Conservation (phyloP, 1,140 invertebrate species). For the Coelopa frigida region DNA sequence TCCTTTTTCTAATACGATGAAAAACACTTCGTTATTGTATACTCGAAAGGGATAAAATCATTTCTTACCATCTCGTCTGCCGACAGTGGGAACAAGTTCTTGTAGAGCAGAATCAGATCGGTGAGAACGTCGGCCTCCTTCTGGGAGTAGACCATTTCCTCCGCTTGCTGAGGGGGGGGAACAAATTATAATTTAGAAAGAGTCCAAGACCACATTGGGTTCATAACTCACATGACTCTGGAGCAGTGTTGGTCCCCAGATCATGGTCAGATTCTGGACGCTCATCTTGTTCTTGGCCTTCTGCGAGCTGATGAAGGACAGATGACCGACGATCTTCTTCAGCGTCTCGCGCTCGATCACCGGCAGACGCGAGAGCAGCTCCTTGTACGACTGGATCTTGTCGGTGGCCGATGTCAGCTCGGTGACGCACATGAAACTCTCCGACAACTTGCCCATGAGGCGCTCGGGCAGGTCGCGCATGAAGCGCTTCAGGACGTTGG, state of each 20-base stretch:
- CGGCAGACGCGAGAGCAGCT: conserved; percentile 58
- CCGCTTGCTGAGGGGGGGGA: conserved; percentile 15
- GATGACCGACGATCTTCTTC: conserved; percentile 67
- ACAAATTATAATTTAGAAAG: neutral
- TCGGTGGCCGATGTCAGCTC: conserved; percentile 49
- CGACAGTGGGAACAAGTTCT: conserved; percentile 49
- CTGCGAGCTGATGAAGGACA: conserved; percentile 70
- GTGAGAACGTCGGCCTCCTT: conserved; percentile 59
- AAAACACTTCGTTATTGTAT: conserved; percentile 48
- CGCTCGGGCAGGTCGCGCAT: conserved; percentile 72
- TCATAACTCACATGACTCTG: conserved; percentile 53
- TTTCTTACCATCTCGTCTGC: conserved; percentile 42
- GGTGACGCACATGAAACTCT: conserved; percentile 44
- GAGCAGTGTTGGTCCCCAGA: conserved; percentile 79
- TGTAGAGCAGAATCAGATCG: conserved; percentile 58
- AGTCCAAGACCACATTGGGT: conserved; percentile 7
- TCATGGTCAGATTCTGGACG: conserved; percentile 69
- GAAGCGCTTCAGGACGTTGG: conserved; percentile 75
- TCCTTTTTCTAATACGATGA: conserved; percentile 50
- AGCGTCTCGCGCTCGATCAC: conserved; percentile 64
- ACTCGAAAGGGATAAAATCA: neutral
- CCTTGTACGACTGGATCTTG: conserved; percentile 53
- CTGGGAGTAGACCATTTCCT: conserved; percentile 51
- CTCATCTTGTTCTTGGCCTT: conserved; percentile 70
- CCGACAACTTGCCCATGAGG: conserved; percentile 51